phyloP scores from a whole-genome alignment of 2,888 invertebrate genomes.

The Epirrhoe tristata region DNA sequence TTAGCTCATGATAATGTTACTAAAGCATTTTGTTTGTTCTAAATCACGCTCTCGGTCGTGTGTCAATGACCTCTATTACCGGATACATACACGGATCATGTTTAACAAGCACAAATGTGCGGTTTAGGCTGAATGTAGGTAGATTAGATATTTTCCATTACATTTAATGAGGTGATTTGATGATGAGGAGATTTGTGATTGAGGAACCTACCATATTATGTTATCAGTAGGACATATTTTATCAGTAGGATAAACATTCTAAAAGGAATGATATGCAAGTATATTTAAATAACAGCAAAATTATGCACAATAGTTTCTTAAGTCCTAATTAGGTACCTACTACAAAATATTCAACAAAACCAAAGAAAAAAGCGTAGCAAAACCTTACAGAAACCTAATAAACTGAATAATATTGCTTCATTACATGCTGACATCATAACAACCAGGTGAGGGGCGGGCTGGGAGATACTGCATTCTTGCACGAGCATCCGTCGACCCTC shows the following conservation, averaged over 20 bases:
- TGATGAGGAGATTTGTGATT: too few species aligned
- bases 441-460: constrained; percentile 55
- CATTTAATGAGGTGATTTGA: not conserved
- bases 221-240: too few species aligned
- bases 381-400: constrained; percentile 9
- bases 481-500: constrained; percentile 63
- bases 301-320: too few species aligned
- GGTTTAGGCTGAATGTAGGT: not conserved
- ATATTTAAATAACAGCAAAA: too few species aligned
- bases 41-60: constrained; percentile 6
- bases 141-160: not conserved
- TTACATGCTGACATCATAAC: constrained; percentile 46
- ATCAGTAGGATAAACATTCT: too few species aligned
- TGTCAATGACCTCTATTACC: constrained; percentile 21
- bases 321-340: too few species aligned
- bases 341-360: not conserved
- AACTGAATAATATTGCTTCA: constrained; percentile 38
- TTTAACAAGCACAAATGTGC: not conserved
- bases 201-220: too few species aligned
- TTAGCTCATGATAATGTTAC: not conserved
- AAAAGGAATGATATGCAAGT: too few species aligned
- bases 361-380: constrained; percentile 12
- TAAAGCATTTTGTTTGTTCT: not conserved
- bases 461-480: constrained; percentile 74
- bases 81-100: constrained; percentile 7